Evolutionary conservation across 2,888 invertebrate genomes (phyloP), one percentile per base, ranked within the genome.

Genomic region (Copidosoma aretas): DNA sequence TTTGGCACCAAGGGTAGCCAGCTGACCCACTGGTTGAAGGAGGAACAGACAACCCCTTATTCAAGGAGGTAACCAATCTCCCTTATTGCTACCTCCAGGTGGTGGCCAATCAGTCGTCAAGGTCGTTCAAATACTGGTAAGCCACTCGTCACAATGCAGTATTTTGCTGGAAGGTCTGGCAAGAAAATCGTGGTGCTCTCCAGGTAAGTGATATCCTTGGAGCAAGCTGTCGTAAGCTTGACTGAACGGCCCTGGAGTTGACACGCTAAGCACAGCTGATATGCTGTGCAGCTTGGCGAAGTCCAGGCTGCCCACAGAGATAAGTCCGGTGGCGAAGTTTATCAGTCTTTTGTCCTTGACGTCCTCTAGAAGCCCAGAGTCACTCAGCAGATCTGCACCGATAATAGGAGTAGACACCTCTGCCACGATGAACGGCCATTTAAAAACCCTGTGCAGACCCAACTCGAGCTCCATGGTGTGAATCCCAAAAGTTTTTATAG

Each of bases 21-120:
- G 54, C 78, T 81, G 0, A 83, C 75, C 83, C 82, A 85, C 2
- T 74, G 69, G 41, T 82, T 82, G 43, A n/a, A 51, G 14, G 58
- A 60, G 15, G 32, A 21, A 5, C 59, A 43, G 10, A 64, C 24
- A n/a, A 64, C 58, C 2, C 53, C 59, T 24, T 46, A 21, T 17
- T 64, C 21, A 10, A 24, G 15, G 8, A 58, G 58, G 10, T n/a
- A 2, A 17, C 19, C 25, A 21, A 64, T 49, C 3, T 15, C 49
- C 15, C 10, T 4, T 39, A 21, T 56, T 1, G 57, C 52, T 21
- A 51, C 39, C 12, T n/a, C 17, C 22, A 52, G 53, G 14, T 41
- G 64, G 0, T 43, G 8, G 5, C 58, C 52, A 1, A 39, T 19
- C 0, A 57, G 51, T 5, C 54, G 32, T 32, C 3, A 8, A 32